Conservation (phyloP, 2,113 vertebrate genomes). For the Chionodraco myersi region DNA sequence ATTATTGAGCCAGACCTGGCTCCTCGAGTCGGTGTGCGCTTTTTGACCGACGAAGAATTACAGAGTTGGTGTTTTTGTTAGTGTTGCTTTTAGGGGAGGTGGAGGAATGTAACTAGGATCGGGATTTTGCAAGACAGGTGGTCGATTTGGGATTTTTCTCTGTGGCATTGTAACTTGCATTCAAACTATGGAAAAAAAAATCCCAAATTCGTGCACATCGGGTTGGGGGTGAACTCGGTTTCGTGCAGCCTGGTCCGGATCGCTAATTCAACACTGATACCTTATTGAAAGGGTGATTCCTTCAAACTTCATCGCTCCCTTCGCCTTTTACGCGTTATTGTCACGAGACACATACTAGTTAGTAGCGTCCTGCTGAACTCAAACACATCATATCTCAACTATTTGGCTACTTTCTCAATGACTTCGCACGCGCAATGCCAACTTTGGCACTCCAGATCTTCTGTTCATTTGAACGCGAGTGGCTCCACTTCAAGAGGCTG, state of each 20-base stretch:
- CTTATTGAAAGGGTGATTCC: constrained; percentile 40
- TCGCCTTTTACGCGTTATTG: constrained; percentile 12
- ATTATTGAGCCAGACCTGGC: constrained; percentile 90
- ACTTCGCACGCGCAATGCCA: neutral
- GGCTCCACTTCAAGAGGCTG: neutral
- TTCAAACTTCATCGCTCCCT: constrained; percentile 13
- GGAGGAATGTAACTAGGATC: constrained; percentile 49
- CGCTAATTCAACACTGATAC: constrained; percentile 36
- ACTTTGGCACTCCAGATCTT: neutral
- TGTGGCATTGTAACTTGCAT: constrained; percentile 13
- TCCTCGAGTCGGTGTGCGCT: constrained; percentile 80
- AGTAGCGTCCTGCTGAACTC: neutral
- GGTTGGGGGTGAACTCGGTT: neutral
- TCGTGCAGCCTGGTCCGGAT: constrained; percentile 19
- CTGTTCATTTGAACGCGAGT: neutral
- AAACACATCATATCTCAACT: neutral
- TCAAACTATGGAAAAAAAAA: constrained; percentile 10
- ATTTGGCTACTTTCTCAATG: neutral
- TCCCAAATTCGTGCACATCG: constrained; percentile 27
- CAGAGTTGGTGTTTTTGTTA: neutral
- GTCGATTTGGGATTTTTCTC: constrained; percentile 12
- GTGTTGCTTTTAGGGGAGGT: constrained; percentile 21
- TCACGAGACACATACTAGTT: constrained; percentile 8
- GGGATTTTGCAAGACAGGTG: constrained; percentile 53
- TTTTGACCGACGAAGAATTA: constrained; percentile 58